phyloP scores from a whole-genome alignment of 2,888 invertebrate species.

The Nephrotoma appendiculata region DNA sequence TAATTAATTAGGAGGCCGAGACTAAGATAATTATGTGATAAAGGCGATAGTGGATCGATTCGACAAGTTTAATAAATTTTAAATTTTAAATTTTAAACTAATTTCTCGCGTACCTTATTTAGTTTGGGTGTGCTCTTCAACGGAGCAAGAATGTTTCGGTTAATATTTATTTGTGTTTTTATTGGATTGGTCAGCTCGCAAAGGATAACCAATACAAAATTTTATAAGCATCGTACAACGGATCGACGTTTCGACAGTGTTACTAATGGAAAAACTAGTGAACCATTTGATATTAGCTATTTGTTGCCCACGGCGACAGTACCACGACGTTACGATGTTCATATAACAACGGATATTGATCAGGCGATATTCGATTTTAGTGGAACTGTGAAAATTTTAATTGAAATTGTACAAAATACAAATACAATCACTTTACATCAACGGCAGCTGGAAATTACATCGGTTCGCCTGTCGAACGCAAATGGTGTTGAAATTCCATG shows the following conservation, averaged over 20 bases:
- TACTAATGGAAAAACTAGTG: neutral
- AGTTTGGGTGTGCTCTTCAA: neutral
- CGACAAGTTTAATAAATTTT: too few species aligned
- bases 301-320: slow-evolving; percentile 34
- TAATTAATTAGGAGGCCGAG: too few species aligned
- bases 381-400: slow-evolving; percentile 33
- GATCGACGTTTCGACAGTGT: neutral
- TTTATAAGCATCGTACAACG: neutral
- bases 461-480: neutral
- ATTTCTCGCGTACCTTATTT: neutral
- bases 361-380: slow-evolving; percentile 20
- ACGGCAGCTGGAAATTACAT: slow-evolving; percentile 35
- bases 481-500: neutral
- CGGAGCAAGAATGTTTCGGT: neutral
- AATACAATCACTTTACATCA: slow-evolving; percentile 40
- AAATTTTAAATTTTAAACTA: too few species aligned
- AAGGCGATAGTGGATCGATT: too few species aligned
- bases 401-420: slow-evolving; percentile 35
- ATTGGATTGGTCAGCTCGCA: neutral
- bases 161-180: neutral
- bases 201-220: neutral
- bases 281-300: neutral
- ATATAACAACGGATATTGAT: slow-evolving; percentile 34
- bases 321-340: slow-evolving; percentile 39
- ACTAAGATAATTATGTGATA: too few species aligned